Evolutionary conservation across 2,113 vertebrate species (phyloP).

Genomic region (Meriones unguiculatus): DNA sequence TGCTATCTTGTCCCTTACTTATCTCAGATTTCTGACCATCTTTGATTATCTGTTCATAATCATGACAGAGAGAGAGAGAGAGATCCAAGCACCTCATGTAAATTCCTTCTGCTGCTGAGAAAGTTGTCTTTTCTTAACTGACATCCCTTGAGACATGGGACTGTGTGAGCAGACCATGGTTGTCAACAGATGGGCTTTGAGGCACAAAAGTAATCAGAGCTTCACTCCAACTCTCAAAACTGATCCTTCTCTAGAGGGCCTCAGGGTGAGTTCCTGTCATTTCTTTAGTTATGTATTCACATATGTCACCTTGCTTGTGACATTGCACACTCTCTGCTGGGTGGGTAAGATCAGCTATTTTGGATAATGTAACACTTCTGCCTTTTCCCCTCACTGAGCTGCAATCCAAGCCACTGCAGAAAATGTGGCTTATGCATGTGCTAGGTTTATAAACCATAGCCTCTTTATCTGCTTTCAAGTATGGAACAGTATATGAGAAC

Average conservation of each 20-base stretch:
- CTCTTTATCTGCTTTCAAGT: background rate
- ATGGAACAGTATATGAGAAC: background rate
- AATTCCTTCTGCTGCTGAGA: background rate
- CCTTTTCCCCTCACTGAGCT: background rate
- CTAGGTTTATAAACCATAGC: background rate
- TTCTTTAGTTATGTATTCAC: background rate
- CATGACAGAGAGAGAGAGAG: background rate
- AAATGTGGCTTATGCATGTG: background rate
- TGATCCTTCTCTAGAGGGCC: background rate
- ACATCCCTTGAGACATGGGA: background rate
- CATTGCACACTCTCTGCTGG: background rate
- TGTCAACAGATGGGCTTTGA: background rate
- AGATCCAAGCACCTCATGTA: background rate
- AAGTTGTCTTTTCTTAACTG: background rate
- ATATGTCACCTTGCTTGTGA: background rate
- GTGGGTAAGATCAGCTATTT: background rate
- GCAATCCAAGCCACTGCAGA: too few species aligned
- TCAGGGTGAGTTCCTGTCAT: background rate
- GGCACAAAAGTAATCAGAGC: background rate
- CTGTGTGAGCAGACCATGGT: background rate
- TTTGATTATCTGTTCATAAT: background rate
- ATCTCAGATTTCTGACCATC: background rate
- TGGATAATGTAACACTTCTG: background rate
- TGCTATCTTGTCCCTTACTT: background rate
- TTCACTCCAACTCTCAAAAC: background rate